Conservation (phyloP, 2,797 vertebrate species). For the Zenarchopterus dispar region DNA sequence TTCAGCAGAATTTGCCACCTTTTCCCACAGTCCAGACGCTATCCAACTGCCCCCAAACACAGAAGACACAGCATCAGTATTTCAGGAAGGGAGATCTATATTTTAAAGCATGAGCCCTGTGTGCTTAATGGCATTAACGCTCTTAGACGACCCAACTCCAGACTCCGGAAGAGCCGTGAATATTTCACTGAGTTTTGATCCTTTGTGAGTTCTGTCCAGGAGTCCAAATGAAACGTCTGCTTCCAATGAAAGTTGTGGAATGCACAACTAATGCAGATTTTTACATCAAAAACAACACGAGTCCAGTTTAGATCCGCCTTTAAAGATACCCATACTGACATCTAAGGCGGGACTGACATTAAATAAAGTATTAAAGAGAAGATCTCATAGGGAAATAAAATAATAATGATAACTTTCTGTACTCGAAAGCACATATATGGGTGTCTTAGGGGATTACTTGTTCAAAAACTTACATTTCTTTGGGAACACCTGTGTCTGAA, state of each 20-base stretch:
- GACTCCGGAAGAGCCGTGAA: slow-evolving; percentile 72
- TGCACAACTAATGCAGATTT: slow-evolving; percentile 67
- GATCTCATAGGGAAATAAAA: too few species aligned
- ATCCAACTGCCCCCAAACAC: slow-evolving; percentile 7
- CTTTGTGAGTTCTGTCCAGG: slow-evolving; percentile 45
- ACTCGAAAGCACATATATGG: too few species aligned
- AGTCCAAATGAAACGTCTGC: slow-evolving; percentile 70
- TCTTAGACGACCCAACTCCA: slow-evolving; percentile 38
- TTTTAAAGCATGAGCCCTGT: slow-evolving; percentile 26
- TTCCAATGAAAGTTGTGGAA: slow-evolving; percentile 70
- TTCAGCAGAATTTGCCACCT: slow-evolving; percentile 12
- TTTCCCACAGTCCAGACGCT: slow-evolving; percentile 8
- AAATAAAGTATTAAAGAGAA: slow-evolving; percentile 8
- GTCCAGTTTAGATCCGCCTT: slow-evolving; percentile 13
- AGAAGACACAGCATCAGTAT: slow-evolving; percentile 4
- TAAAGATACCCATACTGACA: slow-evolving; percentile 27
- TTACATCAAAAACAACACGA: slow-evolving; percentile 33
- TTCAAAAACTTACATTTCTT: too few species aligned
- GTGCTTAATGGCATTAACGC: slow-evolving; percentile 42
- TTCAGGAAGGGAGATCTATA: slow-evolving; percentile 15
- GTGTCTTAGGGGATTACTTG: too few species aligned
- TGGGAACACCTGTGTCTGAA: too few species aligned
- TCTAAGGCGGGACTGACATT: neutral
- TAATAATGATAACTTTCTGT: too few species aligned
- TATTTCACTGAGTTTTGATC: slow-evolving; percentile 57